Evolutionary conservation across 2,113 vertebrate species (phyloP).

Genomic region (Lepisosteus osseus): DNA sequence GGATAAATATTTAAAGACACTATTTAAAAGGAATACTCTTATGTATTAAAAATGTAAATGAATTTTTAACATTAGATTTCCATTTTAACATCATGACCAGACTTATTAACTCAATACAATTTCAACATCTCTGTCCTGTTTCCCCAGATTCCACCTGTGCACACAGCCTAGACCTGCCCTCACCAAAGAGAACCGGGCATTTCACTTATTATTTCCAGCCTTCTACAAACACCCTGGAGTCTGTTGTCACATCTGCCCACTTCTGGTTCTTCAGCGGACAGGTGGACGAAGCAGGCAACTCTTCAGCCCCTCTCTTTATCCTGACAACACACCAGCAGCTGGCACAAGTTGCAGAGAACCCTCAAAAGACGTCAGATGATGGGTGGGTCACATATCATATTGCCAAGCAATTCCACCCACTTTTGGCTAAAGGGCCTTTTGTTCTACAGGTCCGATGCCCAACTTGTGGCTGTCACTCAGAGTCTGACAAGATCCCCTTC

Average conservation of each 20-base stretch:
- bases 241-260: slow-evolving; percentile 68
- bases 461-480: slow-evolving; percentile 57
- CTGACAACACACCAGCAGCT: slow-evolving; percentile 40
- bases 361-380: slow-evolving; percentile 36
- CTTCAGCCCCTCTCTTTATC: slow-evolving; percentile 38
- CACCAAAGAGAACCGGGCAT: slow-evolving; percentile 33
- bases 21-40: too few relatives aligned
- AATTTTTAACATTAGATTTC: too few relatives aligned
- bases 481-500: slow-evolving; percentile 77
- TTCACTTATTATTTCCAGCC: slow-evolving; percentile 82
- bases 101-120: too few relatives aligned
- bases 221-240: slow-evolving; percentile 58
- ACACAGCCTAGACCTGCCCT: slow-evolving; percentile 9
- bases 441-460: slow-evolving; percentile 74
- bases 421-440: slow-evolving; percentile 56
- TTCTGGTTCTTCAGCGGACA: slow-evolving; percentile 82
- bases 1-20: too few relatives aligned
- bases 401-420: slow-evolving; percentile 33
- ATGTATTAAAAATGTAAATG: too few relatives aligned
- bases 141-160: slow-evolving; percentile 58
- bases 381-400: slow-evolving; percentile 73
- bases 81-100: too few relatives aligned
- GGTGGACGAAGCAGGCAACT: background rate
- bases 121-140: background rate
- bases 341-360: slow-evolving; percentile 32